Evolutionary conservation across 1,140 invertebrate species (phyloP), one percentile per base, ranked within the genome.

Genomic region (Nautilus pompilius): DNA sequence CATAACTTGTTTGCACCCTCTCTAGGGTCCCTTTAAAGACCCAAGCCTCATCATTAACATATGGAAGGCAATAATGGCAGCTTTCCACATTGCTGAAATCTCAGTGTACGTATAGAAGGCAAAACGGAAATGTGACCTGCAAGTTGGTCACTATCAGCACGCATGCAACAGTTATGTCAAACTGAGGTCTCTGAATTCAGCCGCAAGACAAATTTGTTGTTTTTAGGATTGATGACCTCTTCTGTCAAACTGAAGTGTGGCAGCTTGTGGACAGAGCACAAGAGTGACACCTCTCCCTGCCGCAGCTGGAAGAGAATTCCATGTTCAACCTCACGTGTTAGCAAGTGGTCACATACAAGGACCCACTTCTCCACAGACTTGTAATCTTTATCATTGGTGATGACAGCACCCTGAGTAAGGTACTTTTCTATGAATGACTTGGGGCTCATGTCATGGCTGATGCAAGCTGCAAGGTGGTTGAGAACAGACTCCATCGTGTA

Each of bases 161-260:
- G n/a, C n/a, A n/a, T n/a, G n/a, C n/a, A n/a, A n/a, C n/a, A n/a
- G n/a, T n/a, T n/a, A n/a, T 46, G 26, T 78, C 76, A 98, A 78
- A 98, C 95, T 46, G 94, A 96, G 8, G 95, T 98, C 82, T 99
- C 96, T 0, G 95, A 97, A 80, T 96, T 98, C 1, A 98, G 83
- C 75, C 93, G 86, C 53, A 98, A 83, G 34, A 97, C 90, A 88
- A 99, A 99, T 73, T 94, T 93, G 83, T 98, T 97, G 66, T 90
- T 92, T 79, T 96, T 95, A 0, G 93, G 93, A 86, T 98, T 93
- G 20, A 97, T 90, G 0, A 98, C 90, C 84, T 99, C 93, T 81
- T 99, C 80, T 0, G 91, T 91, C 3, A 99, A 85, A 82, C 92
- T 93, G 76, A 97, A 94, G 84, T 95, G 92, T 0, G 96, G 96